A percentile compares a stretch with the other conserved stretches of the same genome.
These are phyloP conservation scores for Lipotes vexillifer DNA, from an alignment of 2,113 vertebrate species.

Conservation along the genomic window DNA sequence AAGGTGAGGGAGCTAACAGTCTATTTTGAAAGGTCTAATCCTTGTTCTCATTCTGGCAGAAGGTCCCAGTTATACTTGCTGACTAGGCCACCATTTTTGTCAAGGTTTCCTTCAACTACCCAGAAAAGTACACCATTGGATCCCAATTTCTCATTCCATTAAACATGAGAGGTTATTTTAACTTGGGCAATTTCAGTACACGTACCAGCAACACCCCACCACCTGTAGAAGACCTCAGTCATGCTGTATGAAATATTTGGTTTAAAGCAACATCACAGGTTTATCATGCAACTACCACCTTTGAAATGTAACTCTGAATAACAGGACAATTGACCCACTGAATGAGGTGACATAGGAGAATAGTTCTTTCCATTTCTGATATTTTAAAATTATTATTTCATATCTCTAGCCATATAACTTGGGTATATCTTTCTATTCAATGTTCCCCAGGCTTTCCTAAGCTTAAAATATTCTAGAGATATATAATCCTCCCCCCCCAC, in stretches of 20 bases:
- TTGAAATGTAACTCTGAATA: not conserved
- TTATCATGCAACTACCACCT: not conserved
- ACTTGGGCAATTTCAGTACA: not conserved
- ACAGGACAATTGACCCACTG: not conserved
- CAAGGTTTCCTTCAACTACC: not conserved
- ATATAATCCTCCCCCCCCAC: not conserved
- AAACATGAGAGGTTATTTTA: not conserved
- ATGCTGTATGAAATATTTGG: not conserved
- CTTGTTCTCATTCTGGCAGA: not conserved
- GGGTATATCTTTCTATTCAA: not conserved
- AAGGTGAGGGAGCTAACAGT: not conserved
- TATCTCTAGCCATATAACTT: not conserved
- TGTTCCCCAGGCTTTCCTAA: not conserved
- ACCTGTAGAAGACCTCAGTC: not conserved
- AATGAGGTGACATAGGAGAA: not conserved
- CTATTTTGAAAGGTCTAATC: not conserved
- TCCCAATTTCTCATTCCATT: not conserved
- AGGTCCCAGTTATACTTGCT: not conserved
- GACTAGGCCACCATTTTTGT: not conserved
- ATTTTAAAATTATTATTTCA: not conserved
- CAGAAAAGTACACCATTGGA: not conserved
- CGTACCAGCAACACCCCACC: not conserved
- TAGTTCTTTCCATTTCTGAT: not conserved
- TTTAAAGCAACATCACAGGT: not conserved
- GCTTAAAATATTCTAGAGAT: not conserved